Evolutionary conservation across 2,113 vertebrate genomes (phyloP).

Genomic region (Bos indicus): DNA sequence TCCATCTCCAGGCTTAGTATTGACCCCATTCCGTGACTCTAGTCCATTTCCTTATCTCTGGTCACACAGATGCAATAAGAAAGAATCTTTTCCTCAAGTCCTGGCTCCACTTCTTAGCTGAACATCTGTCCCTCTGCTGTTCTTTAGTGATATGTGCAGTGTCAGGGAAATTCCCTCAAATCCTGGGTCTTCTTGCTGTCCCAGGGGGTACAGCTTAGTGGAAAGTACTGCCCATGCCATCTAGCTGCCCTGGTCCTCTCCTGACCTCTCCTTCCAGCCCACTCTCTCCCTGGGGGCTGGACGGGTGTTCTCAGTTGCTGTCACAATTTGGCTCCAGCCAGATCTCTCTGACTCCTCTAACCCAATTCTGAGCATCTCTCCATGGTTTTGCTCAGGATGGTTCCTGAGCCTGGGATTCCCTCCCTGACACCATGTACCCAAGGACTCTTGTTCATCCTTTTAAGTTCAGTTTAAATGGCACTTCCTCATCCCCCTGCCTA

Average conservation of each 20-base stretch:
- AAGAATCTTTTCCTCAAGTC: neutral
- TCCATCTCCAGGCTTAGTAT: neutral
- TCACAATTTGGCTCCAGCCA: neutral
- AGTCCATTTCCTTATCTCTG: neutral
- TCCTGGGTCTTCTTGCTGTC: neutral
- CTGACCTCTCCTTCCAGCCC: neutral
- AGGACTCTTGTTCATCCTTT: neutral
- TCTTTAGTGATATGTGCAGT: neutral
- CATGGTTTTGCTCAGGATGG: neutral
- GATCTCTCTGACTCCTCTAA: neutral
- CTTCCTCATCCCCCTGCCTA: neutral
- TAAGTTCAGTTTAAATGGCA: neutral
- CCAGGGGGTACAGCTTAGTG: neutral
- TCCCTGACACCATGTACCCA: neutral
- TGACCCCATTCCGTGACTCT: neutral
- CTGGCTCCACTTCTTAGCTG: neutral
- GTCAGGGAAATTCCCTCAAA: neutral
- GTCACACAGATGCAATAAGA: neutral
- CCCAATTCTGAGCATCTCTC: neutral
- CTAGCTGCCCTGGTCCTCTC: neutral
- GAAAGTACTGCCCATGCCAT: neutral
- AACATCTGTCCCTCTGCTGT: neutral
- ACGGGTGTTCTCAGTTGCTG: neutral
- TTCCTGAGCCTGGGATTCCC: too few species aligned
- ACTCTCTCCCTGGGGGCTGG: neutral